Base-by-base conservation (phyloP, 2,888 invertebrate genomes). In the Cosmopolites sordidus region DNA sequence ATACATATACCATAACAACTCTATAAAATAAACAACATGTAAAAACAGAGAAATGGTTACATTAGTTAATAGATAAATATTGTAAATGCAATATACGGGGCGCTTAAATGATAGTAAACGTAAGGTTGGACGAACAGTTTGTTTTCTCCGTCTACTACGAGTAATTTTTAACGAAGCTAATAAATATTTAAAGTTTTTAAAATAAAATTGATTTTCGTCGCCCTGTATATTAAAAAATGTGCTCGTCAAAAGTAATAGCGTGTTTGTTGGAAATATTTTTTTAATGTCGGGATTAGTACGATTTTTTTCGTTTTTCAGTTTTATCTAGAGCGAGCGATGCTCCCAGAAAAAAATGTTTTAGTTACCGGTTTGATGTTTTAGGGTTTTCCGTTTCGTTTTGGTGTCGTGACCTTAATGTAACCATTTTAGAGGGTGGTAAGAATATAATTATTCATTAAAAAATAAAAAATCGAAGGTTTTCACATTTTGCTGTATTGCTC, bases 371-470 rank as follows among this genome's bases (percentile, higher is more conserved):
- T 66, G 65, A 63, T 66, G 66, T 66, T 56, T 54, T 60, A 58
- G 62, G 58, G 60, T 62, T 64, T 66, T 65, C 58, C 45, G 58
- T 64, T 66, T 64, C 47, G 51, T 66, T 67, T 67, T 62, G 63
- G 60, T 65, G 65, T 65, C 56, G 16, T 30, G 37, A 15, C 16
- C 14, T 9, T 53, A 55, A 58, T 58, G 58, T 58, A 58, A 56
- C 55, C 58, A 53, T 58, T 55, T 58, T 56, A 38, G 12, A 33
- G n/a, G n/a, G 11, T 33, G 33, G 33, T 6, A 22, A 22, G 22
- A 22, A 22, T 5, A 8, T 8, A 8, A 33, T 33, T 33, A 11
- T 33, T 33, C 4, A n/a, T n/a, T n/a, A n/a, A n/a, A n/a, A 12
- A 33, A 33, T n/a, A 5, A 4, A 33, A 33, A 22, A 22, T 3